Evolutionary conservation across 35 echinoderm and acorn worm genomes (phyloP).

Genomic region (Lytechinus variegatus): DNA sequence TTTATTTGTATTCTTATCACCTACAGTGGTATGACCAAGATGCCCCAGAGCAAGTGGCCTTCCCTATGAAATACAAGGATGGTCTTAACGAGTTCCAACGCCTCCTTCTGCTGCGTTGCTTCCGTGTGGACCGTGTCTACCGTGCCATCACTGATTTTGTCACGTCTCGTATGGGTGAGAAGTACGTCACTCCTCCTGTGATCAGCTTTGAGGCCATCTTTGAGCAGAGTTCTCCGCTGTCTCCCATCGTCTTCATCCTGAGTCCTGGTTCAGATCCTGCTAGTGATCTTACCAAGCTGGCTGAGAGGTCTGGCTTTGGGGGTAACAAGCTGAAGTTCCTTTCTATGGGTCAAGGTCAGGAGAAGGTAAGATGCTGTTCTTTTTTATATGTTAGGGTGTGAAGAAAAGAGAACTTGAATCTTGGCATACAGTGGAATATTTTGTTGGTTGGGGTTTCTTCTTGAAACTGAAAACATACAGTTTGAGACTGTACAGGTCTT

Average conservation of each 20-base stretch:
- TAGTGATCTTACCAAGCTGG: slow-evolving; percentile 92
- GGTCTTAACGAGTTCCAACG: slow-evolving; percentile 74
- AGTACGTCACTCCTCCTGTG: slow-evolving; percentile 96
- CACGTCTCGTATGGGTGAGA: slow-evolving; percentile 90
- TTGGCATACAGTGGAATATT: too few species aligned
- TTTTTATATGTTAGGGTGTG: background rate
- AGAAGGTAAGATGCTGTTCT: slow-evolving; percentile 67
- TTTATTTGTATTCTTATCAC: background rate
- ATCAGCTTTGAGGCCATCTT: slow-evolving; percentile 99
- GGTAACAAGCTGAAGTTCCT: slow-evolving; percentile 98
- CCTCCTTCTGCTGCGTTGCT: slow-evolving; percentile 86
- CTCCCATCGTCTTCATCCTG: slow-evolving; percentile 96
- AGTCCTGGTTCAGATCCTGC: slow-evolving; percentile 98
- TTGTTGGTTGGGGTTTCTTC: too few species aligned
- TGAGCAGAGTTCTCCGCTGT: slow-evolving; percentile 94
- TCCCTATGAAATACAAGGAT: slow-evolving; percentile 88
- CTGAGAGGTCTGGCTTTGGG: slow-evolving; percentile 96
- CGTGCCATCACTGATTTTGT: slow-evolving; percentile 95
- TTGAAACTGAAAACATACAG: too few species aligned
- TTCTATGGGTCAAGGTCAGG: slow-evolving; percentile 97
- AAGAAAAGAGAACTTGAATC: too few species aligned
- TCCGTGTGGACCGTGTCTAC: slow-evolving; percentile 93
- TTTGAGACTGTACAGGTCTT: too few species aligned
- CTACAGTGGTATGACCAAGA: slow-evolving; percentile 94
- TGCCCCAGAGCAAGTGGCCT: slow-evolving; percentile 71